Evolutionary conservation across 2,888 invertebrate genomes (phyloP).

Genomic region (Eueremaeus valkanovi): DNA sequence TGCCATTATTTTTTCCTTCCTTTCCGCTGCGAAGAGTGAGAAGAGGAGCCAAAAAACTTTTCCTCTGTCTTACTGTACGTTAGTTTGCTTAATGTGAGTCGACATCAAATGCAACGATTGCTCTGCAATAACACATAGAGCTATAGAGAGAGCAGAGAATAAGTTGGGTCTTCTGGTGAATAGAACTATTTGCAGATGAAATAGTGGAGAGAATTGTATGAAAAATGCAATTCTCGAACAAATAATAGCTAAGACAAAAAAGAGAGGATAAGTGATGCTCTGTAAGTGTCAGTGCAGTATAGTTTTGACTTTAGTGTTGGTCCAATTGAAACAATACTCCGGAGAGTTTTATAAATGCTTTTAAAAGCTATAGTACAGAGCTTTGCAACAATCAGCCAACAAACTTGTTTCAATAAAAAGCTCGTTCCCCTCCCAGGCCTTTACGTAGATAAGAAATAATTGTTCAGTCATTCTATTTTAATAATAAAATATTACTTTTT

Average conservation of each 20-base stretch:
- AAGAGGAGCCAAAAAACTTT: not conserved
- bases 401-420: too few species aligned
- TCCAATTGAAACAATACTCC: conserved; percentile 11
- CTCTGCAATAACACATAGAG: not conserved
- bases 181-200: not conserved
- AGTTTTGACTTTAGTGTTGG: conserved; percentile 1
- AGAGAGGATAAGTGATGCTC: conserved; percentile 13
- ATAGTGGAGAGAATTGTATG: not conserved
- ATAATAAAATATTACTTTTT: too few species aligned
- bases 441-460: too few species aligned
- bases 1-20: not conserved
- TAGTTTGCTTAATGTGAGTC: not conserved
- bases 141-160: not conserved
- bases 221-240: conserved; percentile 1
- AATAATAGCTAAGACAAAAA: conserved; percentile 6
- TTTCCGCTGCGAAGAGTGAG: too few species aligned
- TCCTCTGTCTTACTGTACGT: not conserved
- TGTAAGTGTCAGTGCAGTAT: conserved; percentile 2
- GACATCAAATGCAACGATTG: conserved; percentile 9
- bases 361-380: conserved; percentile 8
- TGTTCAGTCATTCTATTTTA: too few species aligned
- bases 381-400: too few species aligned
- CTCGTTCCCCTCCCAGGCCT: too few species aligned
- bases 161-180: not conserved
- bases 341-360: not conserved